A percentile compares a stretch with the other conserved stretches of the same genome.
phyloP scores from a whole-genome alignment of 2,113 vertebrate species.

The Lamprologus callipterus region DNA sequence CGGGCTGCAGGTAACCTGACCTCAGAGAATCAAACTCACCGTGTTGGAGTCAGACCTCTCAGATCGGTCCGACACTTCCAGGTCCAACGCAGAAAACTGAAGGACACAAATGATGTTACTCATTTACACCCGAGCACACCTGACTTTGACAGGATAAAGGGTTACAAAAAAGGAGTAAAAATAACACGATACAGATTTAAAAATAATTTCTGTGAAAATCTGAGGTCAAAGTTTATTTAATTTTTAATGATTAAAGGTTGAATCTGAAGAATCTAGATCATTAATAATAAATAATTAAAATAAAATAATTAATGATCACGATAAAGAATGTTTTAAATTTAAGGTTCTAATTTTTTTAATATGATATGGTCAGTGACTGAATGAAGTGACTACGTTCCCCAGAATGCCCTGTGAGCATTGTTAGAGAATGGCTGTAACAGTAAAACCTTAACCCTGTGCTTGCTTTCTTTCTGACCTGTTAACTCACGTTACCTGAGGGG shows the following conservation, averaged over 20 bases:
- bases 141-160: not conserved
- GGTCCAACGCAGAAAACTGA: conserved; percentile 74
- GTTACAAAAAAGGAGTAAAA: not conserved
- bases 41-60: not conserved
- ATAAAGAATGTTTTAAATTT: not conserved
- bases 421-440: not conserved
- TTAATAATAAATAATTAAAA: not conserved
- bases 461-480: not conserved
- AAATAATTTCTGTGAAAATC: not conserved
- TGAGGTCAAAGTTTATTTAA: not conserved
- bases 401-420: not conserved
- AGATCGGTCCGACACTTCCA: conserved; percentile 38
- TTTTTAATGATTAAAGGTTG: not conserved
- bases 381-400: not conserved
- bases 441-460: not conserved
- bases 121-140: not conserved
- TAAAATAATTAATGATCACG: not conserved
- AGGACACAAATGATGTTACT: not conserved
- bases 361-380: not conserved
- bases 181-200: not conserved
- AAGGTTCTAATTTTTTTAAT: not conserved
- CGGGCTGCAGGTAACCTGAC: not conserved
- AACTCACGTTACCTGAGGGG: not conserved
- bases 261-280: not conserved
- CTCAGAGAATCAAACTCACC: conserved; percentile 5